These are phyloP conservation scores for Clarias gariepinus DNA, from an alignment of 2,113 vertebrate genomes.

Conservation along the genomic window DNA sequence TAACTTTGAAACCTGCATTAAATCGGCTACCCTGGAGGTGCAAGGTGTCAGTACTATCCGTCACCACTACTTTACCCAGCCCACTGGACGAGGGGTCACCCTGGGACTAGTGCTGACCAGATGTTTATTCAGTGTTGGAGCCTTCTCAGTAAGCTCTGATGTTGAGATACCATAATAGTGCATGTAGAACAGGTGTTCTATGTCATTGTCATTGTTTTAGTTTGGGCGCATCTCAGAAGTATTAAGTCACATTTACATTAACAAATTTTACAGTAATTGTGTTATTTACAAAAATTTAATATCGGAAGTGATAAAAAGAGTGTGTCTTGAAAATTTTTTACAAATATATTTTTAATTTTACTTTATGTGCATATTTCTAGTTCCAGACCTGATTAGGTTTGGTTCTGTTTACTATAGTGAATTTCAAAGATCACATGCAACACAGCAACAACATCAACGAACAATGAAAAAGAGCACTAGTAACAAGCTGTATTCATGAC, in stretches of 20 bases:
- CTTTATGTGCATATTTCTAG: background rate
- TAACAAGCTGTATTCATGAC: background rate
- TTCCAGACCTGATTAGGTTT: background rate
- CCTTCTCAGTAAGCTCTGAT: background rate
- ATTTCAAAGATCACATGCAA: background rate
- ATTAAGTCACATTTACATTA: background rate
- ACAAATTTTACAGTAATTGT: background rate
- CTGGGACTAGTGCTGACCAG: background rate
- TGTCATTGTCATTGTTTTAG: background rate
- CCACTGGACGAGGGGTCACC: background rate
- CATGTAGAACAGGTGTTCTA: background rate
- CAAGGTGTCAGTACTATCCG: background rate
- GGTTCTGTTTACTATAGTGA: background rate
- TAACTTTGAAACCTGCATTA: no score
- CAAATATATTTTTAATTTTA: no score
- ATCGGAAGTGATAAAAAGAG: background rate
- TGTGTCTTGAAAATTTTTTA: no score
- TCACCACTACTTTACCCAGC: background rate
- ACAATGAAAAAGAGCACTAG: background rate
- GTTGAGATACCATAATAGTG: background rate
- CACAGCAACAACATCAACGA: background rate
- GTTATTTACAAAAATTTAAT: background rate
- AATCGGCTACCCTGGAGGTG: no score
- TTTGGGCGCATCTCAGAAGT: background rate
- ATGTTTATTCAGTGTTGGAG: background rate